phyloP scores from a whole-genome alignment of 1,140 invertebrate genomes.

The Samia ricini region DNA sequence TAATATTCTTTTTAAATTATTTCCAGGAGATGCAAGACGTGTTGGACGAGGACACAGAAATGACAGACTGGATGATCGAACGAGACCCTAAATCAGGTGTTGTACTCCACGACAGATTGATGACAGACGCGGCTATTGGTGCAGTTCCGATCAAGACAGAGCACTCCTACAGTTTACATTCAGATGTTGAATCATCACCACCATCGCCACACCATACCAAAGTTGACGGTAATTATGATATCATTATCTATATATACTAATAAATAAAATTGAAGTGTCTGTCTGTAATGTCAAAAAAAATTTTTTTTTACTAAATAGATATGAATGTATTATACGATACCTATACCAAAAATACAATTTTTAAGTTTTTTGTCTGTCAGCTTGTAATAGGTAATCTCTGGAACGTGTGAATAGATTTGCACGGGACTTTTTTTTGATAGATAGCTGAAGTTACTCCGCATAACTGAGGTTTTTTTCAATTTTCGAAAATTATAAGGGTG shows the following conservation, averaged over 20 bases:
- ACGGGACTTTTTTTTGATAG: too few species aligned
- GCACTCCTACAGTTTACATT: slow-evolving; percentile 88
- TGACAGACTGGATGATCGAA: slow-evolving; percentile 80
- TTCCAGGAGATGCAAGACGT: slow-evolving; percentile 82
- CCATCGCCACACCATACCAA: slow-evolving; percentile 81
- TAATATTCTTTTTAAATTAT: slow-evolving; percentile 11
- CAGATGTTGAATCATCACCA: slow-evolving; percentile 82
- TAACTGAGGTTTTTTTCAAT: too few species aligned
- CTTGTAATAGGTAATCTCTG: too few species aligned
- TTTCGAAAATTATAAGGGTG: too few species aligned
- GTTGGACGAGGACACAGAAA: slow-evolving; percentile 79
- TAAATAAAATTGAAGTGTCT: too few species aligned
- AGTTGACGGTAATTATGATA: slow-evolving; percentile 80
- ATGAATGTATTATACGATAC: too few species aligned
- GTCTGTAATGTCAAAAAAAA: too few species aligned
- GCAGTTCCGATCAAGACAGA: slow-evolving; percentile 90
- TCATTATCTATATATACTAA: background rate
- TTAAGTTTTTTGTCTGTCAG: too few species aligned
- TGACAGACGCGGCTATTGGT: slow-evolving; percentile 92
- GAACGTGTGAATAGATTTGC: too few species aligned
- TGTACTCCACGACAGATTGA: slow-evolving; percentile 91
- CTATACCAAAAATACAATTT: too few species aligned
- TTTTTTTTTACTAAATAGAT: too few species aligned
- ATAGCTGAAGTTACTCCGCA: too few species aligned
- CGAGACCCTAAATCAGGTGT: slow-evolving; percentile 79